Conservation (phyloP, 2,888 invertebrate genomes). For the Nemoura dubitans region DNA sequence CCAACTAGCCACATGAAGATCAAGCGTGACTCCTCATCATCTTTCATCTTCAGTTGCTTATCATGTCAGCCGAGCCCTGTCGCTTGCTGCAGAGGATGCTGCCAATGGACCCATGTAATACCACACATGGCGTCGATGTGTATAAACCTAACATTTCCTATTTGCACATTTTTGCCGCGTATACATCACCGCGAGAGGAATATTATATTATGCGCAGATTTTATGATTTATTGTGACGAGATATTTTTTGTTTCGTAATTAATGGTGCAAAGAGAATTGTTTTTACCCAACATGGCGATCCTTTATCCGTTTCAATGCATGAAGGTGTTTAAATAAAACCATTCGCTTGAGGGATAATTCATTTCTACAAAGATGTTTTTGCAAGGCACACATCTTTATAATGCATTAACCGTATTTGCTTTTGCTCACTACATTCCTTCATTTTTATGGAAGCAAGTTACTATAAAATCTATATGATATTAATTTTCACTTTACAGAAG, state of each 20-base stretch:
- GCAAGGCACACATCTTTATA: neutral
- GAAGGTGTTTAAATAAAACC: neutral
- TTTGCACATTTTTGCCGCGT: neutral
- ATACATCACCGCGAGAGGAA: neutral
- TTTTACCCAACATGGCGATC: neutral
- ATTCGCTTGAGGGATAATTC: neutral
- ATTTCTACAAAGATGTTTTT: neutral
- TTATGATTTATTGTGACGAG: constrained; percentile 4
- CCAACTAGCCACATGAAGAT: constrained; percentile 12
- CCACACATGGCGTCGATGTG: neutral
- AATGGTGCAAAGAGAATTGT: neutral
- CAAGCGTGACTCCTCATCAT: constrained; percentile 7
- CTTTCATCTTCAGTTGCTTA: neutral
- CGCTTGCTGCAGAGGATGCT: neutral
- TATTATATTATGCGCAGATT: neutral
- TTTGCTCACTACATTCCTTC: neutral
- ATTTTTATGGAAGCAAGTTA: neutral
- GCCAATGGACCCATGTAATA: neutral
- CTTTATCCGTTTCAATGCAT: neutral
- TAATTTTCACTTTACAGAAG: constrained; percentile 26
- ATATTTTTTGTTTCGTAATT: neutral
- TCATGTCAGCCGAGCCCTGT: neutral
- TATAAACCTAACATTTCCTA: neutral
- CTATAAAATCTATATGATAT: neutral
- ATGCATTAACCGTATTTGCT: neutral